Evolutionary conservation across 2,113 vertebrate genomes (phyloP), one percentile per base, ranked within the genome.

Genomic region (Chionis minor): DNA sequence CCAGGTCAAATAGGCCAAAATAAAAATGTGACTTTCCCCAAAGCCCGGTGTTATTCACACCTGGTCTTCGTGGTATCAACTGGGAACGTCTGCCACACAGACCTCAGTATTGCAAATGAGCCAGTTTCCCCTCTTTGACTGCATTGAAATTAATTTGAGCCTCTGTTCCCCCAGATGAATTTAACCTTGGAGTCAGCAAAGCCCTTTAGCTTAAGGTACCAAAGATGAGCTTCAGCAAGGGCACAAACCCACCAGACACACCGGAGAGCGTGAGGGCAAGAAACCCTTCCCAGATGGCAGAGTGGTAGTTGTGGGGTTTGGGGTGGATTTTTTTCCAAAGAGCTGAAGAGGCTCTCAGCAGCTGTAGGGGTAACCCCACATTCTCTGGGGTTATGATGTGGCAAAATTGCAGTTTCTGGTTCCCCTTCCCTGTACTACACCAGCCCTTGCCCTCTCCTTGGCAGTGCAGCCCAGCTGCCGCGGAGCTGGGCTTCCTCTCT

Each of bases 191-290:
- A 33, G n/a, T 28, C 44, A 79, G n/a, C 44, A 89, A 28, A 58
- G n/a, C n/a, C 26, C 26, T 69, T 69, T 3, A 35, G 10, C 38
- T 59, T 27, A 12, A 35, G n/a, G 32, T 23, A 40, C 28, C 58
- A 51, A 40, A 55, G 75, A 42, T 7, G 33, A 63, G 8, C 16
- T 42, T 47, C 66, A 27, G 30, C 44, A 58, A 52, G 17, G 8
- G 9, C 40, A 32, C 8, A 11, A 33, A 35, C n/a, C 24, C 79
- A 52, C 47, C 63, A 21, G 23, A 12, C 30, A 10, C 44, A 33
- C 8, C 0, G 1, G 54, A 62, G 40, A 47, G 28, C 1, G 0
- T 14, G 38, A 38, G 11, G 47, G 28, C 1, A 2, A 79, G 45
- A 38, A 45, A 47, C 28, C 28, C 8, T 33, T 71, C n/a, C 49